Base-by-base conservation (phyloP, 2,113 vertebrate genomes). In the Progne subis region DNA sequence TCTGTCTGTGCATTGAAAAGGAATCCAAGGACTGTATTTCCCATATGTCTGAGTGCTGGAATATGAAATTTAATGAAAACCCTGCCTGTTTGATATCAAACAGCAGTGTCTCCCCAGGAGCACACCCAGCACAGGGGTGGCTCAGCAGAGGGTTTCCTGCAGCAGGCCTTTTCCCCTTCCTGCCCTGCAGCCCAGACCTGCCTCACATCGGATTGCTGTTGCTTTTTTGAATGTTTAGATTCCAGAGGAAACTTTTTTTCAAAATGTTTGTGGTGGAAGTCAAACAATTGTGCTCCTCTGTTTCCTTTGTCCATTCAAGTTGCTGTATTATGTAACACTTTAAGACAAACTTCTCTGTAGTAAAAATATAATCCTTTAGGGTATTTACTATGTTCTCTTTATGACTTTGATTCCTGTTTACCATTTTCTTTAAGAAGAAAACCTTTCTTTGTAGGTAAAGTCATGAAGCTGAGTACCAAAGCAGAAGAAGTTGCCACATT, bases 401-500 rank as follows among this genome's bases (percentile, higher is more conserved):
- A n/a, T 91, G 60, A 34, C 61, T 89, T 77, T 52, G 65, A 31
- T 78, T 91, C 56, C 70, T 92, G 67, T 84, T 91, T 63, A 63
- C 55, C 56, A 14, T 91, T 37, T 88, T 31, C 63, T 96, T 95
- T 94, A 96, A 91, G 94, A 92, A 85, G 18, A 47, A 90, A 94
- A 75, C 61, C 43, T 96, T 95, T 94, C 87, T 84, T 91, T 91
- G 39, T 92, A 99, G 99, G 99, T 95, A 99, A 99, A 97, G 94
- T 97, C 44, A 98, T 99, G 98, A 99, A 99, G 97, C 98, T 99
- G 91, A 99, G 98, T 94, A 97, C 98, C 92, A 98, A 98, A 97
- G 99, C 99, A 69, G 99, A 99, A 98, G 99, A 99, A 98, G 99
- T 99, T 61, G 99, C 99, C 83, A 99, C 99, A 1, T 99, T 99